A percentile compares a stretch with the other conserved stretches of the same genome.
Conservation (phyloP, 2,888 invertebrate genomes). For the Phalera bucephala region DNA sequence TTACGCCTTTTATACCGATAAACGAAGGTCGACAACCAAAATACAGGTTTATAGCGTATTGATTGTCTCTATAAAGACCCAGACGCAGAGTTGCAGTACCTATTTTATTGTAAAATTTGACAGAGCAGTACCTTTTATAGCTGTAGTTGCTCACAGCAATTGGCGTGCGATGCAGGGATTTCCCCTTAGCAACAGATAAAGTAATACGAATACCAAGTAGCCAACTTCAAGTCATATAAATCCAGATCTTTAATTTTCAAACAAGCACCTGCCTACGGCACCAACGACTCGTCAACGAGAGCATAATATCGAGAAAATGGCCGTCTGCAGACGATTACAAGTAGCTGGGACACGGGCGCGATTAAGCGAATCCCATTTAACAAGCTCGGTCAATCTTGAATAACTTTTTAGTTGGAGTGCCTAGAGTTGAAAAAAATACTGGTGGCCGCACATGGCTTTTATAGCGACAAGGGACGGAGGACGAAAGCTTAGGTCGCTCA, state of each 20-base stretch:
- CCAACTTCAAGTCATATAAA: background rate
- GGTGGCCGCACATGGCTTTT: background rate
- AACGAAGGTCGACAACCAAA: no score
- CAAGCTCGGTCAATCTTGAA: constrained; percentile 10
- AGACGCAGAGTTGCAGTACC: no score
- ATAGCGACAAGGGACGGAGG: background rate
- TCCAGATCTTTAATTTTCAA: background rate
- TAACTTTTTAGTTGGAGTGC: constrained; percentile 14
- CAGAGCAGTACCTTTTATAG: no score
- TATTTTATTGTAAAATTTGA: no score
- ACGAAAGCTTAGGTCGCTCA: background rate
- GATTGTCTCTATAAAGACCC: no score
- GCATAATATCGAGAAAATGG: constrained; percentile 25
- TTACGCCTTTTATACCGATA: no score
- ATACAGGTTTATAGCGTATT: no score
- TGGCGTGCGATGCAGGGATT: no score
- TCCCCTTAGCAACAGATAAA: no score
- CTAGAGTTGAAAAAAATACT: background rate
- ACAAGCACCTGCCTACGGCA: constrained; percentile 4
- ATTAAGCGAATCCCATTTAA: constrained; percentile 22
- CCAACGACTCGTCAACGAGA: constrained; percentile 18
- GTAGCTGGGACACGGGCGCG: constrained; percentile 21
- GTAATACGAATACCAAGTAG: background rate
- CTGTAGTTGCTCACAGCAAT: no score
- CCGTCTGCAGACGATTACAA: constrained; percentile 25